These are phyloP conservation scores for Cladopsammia gracilis DNA, from an alignment of 64 coral and sea anemone genomes.

Conservation along the genomic window DNA sequence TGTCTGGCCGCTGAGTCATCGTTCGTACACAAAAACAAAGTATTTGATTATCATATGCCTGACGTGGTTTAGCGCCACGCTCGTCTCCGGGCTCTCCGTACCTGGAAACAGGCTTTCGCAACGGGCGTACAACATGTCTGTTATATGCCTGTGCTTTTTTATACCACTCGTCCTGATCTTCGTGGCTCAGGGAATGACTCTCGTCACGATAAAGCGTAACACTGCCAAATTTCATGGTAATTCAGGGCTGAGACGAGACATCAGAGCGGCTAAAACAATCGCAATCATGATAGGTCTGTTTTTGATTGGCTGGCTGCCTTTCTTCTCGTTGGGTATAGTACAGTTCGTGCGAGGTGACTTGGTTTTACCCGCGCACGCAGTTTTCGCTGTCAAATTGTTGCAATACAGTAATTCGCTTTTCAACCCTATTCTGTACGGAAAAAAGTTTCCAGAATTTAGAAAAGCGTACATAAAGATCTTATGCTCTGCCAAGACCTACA, in stretches of 20 bases:
- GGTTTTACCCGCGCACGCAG: slow-evolving; percentile 36
- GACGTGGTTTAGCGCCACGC: slow-evolving; percentile 50
- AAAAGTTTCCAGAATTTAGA: slow-evolving; percentile 90
- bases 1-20: slow-evolving; percentile 84
- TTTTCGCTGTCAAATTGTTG: slow-evolving; percentile 84
- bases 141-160: slow-evolving; percentile 85
- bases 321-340: slow-evolving; percentile 65
- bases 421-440: slow-evolving; percentile 84
- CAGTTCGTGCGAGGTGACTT: background rate
- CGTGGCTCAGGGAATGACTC: slow-evolving; percentile 55
- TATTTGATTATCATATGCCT: slow-evolving; percentile 66
- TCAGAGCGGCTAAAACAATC: slow-evolving; percentile 76
- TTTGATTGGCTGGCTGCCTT: slow-evolving; percentile 84
- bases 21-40: slow-evolving; percentile 63
- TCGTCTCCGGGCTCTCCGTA: slow-evolving; percentile 59
- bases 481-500: slow-evolving; percentile 2
- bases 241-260: slow-evolving; percentile 18
- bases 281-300: slow-evolving; percentile 78
- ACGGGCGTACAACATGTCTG: slow-evolving; percentile 72
- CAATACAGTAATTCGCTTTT: slow-evolving; percentile 88
- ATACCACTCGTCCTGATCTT: slow-evolving; percentile 61
- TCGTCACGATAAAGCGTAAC: slow-evolving; percentile 58
- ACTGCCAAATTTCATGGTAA: slow-evolving; percentile 21
- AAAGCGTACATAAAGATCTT: slow-evolving; percentile 63
- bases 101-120: slow-evolving; percentile 61